Evolutionary conservation across 2,113 vertebrate genomes (phyloP).

Genomic region (Ibidorhyncha struthersii): DNA sequence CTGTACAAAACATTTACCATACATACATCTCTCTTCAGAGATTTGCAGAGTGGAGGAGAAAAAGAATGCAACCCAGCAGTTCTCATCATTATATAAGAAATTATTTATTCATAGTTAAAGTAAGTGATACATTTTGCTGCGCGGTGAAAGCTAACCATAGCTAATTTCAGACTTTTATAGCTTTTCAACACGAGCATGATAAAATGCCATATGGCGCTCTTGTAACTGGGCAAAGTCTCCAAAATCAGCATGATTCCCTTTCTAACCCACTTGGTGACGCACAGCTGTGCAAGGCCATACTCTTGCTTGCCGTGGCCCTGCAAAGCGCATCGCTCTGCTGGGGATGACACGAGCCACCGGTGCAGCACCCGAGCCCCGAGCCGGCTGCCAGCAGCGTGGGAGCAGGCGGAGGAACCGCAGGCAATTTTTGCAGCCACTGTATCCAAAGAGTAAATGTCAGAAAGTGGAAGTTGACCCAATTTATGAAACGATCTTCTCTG

Average conservation of each 20-base stretch:
- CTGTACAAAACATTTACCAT: background rate
- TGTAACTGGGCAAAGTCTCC: background rate
- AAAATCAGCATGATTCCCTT: background rate
- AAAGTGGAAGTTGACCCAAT: background rate
- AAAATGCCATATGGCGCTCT: background rate
- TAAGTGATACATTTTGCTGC: background rate
- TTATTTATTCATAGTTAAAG: conserved; percentile 27
- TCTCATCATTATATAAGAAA: conserved; percentile 16
- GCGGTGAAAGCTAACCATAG: background rate
- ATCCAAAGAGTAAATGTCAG: background rate
- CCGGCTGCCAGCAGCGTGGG: rapidly evolving
- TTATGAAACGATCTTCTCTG: background rate
- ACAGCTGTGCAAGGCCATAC: rapidly evolving
- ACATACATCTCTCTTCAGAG: background rate
- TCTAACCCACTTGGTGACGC: background rate
- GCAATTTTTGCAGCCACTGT: rapidly evolving
- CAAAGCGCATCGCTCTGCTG: rapidly evolving
- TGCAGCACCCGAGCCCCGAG: background rate
- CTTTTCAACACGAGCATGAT: background rate
- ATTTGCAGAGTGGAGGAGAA: background rate
- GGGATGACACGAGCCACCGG: rapidly evolving
- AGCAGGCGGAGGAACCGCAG: rapidly evolving
- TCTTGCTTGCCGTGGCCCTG: rapidly evolving
- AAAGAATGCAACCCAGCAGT: background rate
- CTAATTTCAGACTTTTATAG: conserved; percentile 9